Evolutionary conservation across 1,140 invertebrate genomes (phyloP).

Genomic region (Mylabris phalerata): DNA sequence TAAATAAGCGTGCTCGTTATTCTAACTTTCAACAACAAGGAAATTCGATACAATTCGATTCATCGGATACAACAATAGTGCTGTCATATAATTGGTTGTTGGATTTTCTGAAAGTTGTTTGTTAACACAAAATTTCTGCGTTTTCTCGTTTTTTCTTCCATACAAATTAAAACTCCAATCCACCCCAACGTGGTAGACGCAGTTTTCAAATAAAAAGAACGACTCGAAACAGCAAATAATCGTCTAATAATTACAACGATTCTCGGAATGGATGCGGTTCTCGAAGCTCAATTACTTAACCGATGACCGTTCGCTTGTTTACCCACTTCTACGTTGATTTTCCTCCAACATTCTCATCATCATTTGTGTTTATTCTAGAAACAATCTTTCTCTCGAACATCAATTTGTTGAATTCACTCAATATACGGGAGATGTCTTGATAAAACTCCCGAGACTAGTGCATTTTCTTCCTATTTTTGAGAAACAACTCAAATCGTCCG

Average conservation of each 20-base stretch:
- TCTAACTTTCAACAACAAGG: too few species aligned
- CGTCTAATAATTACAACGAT: constrained; percentile 29
- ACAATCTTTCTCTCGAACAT: constrained; percentile 11
- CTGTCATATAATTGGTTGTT: too few species aligned
- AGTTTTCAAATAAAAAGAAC: too few species aligned
- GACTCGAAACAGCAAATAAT: constrained; percentile 23
- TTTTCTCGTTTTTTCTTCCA: too few species aligned
- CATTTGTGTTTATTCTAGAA: constrained; percentile 12
- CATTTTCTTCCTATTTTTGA: constrained; percentile 2
- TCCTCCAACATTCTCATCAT: constrained; percentile 4
- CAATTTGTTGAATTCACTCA: not conserved
- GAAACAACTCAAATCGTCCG: constrained; percentile 2
- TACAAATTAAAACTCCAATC: too few species aligned
- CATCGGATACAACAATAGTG: too few species aligned
- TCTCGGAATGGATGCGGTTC: constrained; percentile 16
- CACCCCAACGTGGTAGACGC: too few species aligned
- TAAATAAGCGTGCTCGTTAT: too few species aligned
- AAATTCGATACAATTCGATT: too few species aligned
- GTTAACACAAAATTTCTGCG: too few species aligned
- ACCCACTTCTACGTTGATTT: constrained; percentile 11
- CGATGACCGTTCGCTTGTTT: constrained; percentile 31
- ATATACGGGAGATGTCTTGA: not conserved
- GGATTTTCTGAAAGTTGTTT: too few species aligned
- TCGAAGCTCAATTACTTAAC: constrained; percentile 35
- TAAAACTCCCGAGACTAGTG: constrained; percentile 6